Conservation (phyloP, 92 coral and sea anemone species). For the Epizoanthus illoricatus region DNA sequence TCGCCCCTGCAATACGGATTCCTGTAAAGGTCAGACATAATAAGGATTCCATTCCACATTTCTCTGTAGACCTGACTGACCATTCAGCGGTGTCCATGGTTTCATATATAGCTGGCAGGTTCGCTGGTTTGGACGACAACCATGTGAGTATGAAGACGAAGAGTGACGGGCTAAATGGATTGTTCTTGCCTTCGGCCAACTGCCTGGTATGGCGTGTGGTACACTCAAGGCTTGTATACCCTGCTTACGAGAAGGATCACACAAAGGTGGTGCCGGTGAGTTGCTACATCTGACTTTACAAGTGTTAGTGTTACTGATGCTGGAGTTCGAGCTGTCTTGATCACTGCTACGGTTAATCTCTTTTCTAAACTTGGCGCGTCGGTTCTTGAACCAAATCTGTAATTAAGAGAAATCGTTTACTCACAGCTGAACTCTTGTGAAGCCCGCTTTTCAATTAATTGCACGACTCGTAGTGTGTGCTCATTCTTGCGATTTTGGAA, state of each 20-base stretch:
- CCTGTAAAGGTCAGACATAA: not conserved
- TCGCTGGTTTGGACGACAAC: not conserved
- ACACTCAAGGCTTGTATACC: not conserved
- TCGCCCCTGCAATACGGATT: too few species aligned
- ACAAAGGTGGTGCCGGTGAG: not conserved
- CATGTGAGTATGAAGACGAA: not conserved
- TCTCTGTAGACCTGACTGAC: not conserved
- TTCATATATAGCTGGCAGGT: conserved; percentile 1
- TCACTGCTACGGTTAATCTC: not conserved
- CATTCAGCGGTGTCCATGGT: not conserved
- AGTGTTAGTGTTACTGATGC: not conserved
- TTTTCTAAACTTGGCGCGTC: conserved; percentile 37
- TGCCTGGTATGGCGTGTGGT: not conserved
- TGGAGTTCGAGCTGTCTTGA: not conserved
- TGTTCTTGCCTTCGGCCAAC: conserved; percentile 11
- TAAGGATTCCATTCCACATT: not conserved
- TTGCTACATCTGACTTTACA: not conserved
- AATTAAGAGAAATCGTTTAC: not conserved
- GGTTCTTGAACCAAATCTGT: conserved; percentile 37
- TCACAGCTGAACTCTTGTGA: too few species aligned
- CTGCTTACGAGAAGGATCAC: not conserved
- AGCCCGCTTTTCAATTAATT: too few species aligned
- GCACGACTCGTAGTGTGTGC: too few species aligned
- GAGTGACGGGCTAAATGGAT: not conserved
- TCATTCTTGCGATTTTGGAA: too few species aligned